Base-by-base conservation (phyloP, 1,140 invertebrate genomes). In the Onthophagus taurus region DNA sequence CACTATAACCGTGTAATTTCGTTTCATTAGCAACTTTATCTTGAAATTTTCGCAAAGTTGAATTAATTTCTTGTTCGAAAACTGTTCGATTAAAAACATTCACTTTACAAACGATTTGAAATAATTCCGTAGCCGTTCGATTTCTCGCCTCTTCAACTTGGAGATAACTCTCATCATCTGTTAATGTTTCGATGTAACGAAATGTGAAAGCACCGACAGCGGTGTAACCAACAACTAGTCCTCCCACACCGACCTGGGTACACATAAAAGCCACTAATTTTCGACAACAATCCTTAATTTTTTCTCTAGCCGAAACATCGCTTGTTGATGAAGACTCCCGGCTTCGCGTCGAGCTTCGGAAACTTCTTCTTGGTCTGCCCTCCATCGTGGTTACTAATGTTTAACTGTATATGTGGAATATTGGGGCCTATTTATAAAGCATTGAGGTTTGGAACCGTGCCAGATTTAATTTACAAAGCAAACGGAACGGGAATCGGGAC, bases 181-280 rank as follows among this genome's bases (percentile, higher is more conserved):
- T 75, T 45, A 79, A 70, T 1, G 76, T 76, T 64, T 97, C 94
- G 26, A 97, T 81, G 33, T 77, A 72, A 58, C 80, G 85, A 63
- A 98, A 99, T 23, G 89, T 81, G 17, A 94, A 81, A 1, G 94
- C 94, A 0, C 95, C 95, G 7, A 97, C 76, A 33, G 97, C 84
- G 2, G 94, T 89, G 62, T 98, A 98, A 31, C 88, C 81, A 0
- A 97, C 89, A 11, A 98, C 90, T 3, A 97, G 69, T 1, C 85
- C 89, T 30, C 92, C 93, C 4, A 98, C 85, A 34, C 95, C 95
- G 33, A 98, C 89, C 71, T 89, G 85, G 2, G 87, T 90, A 66
- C 85, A 91, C 88, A 91, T 91, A 53, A 91, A 90, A 0, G 86
- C 85, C 20, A 89, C 77, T 47, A 89, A 71, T 59, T 89, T 89